phyloP scores from a whole-genome alignment of 2,797 vertebrate species.

The Tympanoctomys barrerae region DNA sequence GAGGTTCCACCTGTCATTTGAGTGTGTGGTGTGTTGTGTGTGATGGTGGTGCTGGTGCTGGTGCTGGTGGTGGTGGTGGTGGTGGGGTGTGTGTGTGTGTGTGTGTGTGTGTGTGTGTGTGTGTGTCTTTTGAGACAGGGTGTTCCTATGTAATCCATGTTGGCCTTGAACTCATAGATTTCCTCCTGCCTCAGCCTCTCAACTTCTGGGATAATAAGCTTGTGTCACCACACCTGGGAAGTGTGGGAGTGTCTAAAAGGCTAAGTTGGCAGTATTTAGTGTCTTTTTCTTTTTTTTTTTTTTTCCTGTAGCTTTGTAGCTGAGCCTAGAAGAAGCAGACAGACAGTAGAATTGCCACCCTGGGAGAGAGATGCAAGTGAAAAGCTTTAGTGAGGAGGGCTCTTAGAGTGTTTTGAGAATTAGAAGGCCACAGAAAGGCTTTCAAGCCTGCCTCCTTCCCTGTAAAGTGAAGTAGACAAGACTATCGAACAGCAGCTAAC shows the following conservation, averaged over 20 bases:
- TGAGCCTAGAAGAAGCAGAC: background rate
- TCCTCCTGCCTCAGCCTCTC: background rate
- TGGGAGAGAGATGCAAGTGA: background rate
- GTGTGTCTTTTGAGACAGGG: background rate
- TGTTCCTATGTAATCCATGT: background rate
- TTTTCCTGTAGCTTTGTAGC: background rate
- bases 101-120: background rate
- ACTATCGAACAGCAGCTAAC: background rate
- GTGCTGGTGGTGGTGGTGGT: too few species aligned
- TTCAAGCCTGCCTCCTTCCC: background rate
- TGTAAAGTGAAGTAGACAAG: conserved; percentile 24
- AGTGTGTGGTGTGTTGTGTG: background rate
- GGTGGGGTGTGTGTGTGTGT: too few species aligned
- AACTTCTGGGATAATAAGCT: background rate
- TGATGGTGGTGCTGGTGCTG: too few species aligned
- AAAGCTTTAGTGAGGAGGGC: background rate
- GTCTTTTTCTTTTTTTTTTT: too few species aligned
- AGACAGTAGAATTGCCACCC: background rate
- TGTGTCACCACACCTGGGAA: background rate
- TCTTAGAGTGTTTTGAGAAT: conserved; percentile 17
- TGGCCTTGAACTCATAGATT: background rate
- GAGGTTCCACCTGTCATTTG: background rate
- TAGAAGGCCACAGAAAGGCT: background rate
- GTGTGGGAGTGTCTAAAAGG: background rate
- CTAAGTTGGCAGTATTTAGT: background rate